Evolutionary conservation across 2,888 invertebrate species (phyloP).

Genomic region (Cotesia congregata): DNA sequence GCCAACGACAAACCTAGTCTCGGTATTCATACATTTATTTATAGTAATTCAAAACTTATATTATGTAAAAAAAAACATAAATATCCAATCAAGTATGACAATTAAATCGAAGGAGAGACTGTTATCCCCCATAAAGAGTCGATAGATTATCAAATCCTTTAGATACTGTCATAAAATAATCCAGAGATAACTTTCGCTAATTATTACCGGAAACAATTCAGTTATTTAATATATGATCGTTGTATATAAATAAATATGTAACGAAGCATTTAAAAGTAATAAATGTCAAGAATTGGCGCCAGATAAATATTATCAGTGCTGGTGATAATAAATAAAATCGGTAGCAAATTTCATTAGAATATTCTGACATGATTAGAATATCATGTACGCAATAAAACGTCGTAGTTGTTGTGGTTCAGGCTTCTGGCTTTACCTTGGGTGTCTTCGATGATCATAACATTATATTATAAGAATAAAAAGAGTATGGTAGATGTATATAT

Average conservation of each 20-base stretch:
- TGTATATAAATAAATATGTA: neutral
- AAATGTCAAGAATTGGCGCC: neutral
- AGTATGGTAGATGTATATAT: neutral
- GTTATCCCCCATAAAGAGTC: neutral
- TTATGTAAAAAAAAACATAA: neutral
- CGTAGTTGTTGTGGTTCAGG: neutral
- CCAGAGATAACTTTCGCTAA: neutral
- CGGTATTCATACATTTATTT: neutral
- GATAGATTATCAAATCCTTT: neutral
- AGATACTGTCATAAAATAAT: neutral
- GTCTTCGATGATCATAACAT: neutral
- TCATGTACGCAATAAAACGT: neutral
- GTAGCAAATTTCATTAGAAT: neutral
- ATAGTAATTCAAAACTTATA: neutral
- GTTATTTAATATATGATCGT: neutral
- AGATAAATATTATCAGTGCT: neutral
- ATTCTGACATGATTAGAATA: neutral
- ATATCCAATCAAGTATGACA: neutral
- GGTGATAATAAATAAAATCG: neutral
- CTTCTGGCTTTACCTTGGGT: neutral
- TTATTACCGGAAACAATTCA: neutral
- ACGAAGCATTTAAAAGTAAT: neutral
- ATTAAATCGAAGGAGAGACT: neutral
- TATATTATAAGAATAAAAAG: neutral
- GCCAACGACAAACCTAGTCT: neutral